Evolutionary conservation across 2,797 vertebrate species (phyloP), one percentile per base, ranked within the genome.

Genomic region (Betta splendens): DNA sequence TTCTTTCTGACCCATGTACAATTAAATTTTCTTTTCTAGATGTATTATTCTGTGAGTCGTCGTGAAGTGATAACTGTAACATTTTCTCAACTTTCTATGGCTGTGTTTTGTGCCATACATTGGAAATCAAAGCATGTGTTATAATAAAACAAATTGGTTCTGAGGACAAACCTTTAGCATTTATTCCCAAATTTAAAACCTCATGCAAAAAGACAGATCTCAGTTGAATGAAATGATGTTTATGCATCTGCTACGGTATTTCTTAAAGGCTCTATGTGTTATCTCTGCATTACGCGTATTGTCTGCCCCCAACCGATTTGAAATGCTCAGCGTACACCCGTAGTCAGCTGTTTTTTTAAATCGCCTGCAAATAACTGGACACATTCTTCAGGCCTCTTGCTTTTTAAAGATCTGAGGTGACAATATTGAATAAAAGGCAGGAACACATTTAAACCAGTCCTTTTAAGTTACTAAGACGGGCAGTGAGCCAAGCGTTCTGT

Each of bases 81-180:
- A 69, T 77, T 86, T 94, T 92, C 93, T 93, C 91, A 92, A 92
- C 89, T 76, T 88, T 93, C 90, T 92, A 95, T 94, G 95, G 94
- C 94, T 94, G 89, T 98, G 93, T 95, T 93, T 87, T 97, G 93
- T 96, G 94, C 95, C 95, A 95, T 92, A 93, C 91, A 90, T 92
- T 94, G 95, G 86, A 87, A 88, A 57, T 88, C 77, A 79, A 91
- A 90, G 92, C 94, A 93, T 98, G 95, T 96, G 93, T 86, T 94
- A 92, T 93, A 98, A 97, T 98, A 97, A 98, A 97, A 89, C 48
- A 86, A 85, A 85, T 86, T 91, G 88, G 87, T 92, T 91, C 81
- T 83, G 67, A 70, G 80, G 87, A 68, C 58, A 85, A 80, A 82
- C 64, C 36, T 53, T 77, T 69, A 79, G 79, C 40, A 26, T 85